These are phyloP conservation scores for Sphaeramia orbicularis DNA, from an alignment of 2,797 vertebrate species.

Conservation along the genomic window DNA sequence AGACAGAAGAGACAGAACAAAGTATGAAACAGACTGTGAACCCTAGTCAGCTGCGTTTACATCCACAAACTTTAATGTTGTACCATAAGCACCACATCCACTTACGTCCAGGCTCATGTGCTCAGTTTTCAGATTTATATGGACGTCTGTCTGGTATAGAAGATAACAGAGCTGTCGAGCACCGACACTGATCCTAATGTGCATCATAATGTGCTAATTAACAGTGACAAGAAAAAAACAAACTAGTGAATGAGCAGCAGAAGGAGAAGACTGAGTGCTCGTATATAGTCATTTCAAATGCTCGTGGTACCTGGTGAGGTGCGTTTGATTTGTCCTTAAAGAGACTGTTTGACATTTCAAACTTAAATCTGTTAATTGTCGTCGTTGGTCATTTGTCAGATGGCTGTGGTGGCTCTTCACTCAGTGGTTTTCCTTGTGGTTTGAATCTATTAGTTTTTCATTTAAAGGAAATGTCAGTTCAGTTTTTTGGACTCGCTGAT, in stretches of 20 bases:
- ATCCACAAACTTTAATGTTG: no score
- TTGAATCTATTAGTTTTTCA: slow-evolving; percentile 16
- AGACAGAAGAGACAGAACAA: no score
- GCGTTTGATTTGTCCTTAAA: slow-evolving; percentile 37
- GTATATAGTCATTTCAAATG: slow-evolving; percentile 29
- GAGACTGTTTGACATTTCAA: slow-evolving; percentile 44
- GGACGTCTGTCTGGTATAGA: no score
- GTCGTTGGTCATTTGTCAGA: slow-evolving; percentile 45
- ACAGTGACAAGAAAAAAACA: slow-evolving; percentile 3
- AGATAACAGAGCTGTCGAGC: no score
- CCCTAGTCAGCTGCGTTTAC: no score
- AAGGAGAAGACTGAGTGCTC: slow-evolving; percentile 11
- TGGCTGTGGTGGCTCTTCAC: slow-evolving; percentile 15
- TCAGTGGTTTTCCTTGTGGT: slow-evolving; percentile 15
- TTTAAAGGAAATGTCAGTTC: slow-evolving; percentile 28
- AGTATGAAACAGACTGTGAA: no score
- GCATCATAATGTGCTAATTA: slow-evolving; percentile 27
- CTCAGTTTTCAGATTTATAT: no score
- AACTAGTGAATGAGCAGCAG: background rate
- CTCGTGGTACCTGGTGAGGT: slow-evolving; percentile 23
- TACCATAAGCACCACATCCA: no score
- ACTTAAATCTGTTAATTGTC: slow-evolving; percentile 45
- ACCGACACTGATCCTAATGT: background rate
- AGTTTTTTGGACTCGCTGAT: slow-evolving; percentile 14
- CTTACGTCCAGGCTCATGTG: no score